Conservation (phyloP, 2,888 invertebrate species). For the Minunthozetes semirufus region DNA sequence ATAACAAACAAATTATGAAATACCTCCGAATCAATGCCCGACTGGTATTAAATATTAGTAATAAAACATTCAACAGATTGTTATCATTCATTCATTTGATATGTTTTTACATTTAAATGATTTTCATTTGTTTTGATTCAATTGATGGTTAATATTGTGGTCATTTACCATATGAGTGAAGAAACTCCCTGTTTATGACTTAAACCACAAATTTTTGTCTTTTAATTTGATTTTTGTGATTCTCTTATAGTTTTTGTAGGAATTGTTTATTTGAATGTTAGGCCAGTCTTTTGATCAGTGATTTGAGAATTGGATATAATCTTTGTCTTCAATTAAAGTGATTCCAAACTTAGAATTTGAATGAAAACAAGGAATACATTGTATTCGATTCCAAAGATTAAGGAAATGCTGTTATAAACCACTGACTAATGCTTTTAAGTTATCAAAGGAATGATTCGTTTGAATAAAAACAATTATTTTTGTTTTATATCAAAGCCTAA, state of each 20-base stretch:
- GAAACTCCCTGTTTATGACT: background rate
- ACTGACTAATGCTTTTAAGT: background rate
- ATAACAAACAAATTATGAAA: background rate
- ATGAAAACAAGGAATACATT: background rate
- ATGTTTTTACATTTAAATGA: background rate
- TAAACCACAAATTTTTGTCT: background rate
- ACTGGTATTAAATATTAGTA: background rate
- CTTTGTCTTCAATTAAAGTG: background rate
- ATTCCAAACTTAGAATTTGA: background rate
- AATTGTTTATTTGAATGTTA: slow-evolving; percentile 16
- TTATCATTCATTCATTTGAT: background rate
- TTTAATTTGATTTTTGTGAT: background rate
- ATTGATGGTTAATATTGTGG: background rate
- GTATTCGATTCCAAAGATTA: background rate
- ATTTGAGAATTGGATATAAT: slow-evolving; percentile 10
- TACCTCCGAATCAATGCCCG: background rate
- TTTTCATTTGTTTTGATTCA: background rate
- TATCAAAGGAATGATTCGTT: background rate
- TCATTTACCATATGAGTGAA: background rate
- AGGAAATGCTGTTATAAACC: background rate
- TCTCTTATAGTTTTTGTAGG: background rate
- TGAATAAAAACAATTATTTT: slow-evolving; percentile 21
- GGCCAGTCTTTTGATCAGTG: background rate
- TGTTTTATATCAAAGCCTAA: background rate
- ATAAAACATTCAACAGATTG: background rate